Conservation (phyloP, 2,113 vertebrate genomes). For the Pipra filicauda region DNA sequence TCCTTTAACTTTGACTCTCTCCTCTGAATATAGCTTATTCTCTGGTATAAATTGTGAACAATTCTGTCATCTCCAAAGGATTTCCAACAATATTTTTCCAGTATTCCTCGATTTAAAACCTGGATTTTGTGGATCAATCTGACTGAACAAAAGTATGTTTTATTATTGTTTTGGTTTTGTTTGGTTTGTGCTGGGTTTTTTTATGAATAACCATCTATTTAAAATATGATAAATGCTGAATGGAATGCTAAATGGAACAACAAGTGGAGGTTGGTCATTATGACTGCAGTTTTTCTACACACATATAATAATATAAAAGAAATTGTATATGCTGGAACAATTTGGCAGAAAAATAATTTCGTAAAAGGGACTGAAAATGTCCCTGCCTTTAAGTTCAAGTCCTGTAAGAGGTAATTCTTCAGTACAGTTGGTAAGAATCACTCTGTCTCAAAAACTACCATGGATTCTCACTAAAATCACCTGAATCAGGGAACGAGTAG, state of each 20-base stretch:
- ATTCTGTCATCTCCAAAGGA: background rate
- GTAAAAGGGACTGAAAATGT: background rate
- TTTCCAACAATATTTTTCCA: background rate
- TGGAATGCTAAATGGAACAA: background rate
- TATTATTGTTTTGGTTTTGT: background rate
- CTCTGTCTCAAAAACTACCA: background rate
- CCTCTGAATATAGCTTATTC: background rate
- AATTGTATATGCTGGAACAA: background rate
- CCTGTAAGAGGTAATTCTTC: constrained; percentile 1
- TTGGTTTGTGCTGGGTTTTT: background rate
- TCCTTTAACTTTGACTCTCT: background rate
- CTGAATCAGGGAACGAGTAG: background rate
- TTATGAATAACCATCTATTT: background rate
- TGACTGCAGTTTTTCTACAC: background rate
- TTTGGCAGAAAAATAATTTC: background rate
- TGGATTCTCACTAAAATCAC: background rate
- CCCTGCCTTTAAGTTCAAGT: background rate
- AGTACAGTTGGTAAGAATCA: background rate
- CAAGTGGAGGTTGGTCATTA: background rate
- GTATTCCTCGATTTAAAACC: background rate
- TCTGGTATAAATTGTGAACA: background rate
- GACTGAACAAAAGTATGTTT: background rate
- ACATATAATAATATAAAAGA: background rate
- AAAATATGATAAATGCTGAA: background rate
- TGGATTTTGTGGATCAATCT: background rate